A percentile compares a stretch with the other conserved stretches of the same genome.
Evolutionary conservation across 2,797 vertebrate genomes (phyloP).

Genomic region (Lacerta agilis): DNA sequence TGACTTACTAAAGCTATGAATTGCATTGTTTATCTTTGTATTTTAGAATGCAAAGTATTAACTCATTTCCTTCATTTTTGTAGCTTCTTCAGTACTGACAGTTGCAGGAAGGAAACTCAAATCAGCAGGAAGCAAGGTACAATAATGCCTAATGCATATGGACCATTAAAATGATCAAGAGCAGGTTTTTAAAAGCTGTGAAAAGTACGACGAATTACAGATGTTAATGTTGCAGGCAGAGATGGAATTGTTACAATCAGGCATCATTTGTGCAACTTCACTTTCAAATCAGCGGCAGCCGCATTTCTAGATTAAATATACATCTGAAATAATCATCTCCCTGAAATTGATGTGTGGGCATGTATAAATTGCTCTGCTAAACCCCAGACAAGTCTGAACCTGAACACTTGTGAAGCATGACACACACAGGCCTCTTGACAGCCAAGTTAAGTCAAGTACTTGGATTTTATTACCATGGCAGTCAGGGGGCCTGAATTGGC

Average conservation of each 20-base stretch:
- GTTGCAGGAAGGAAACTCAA: slow-evolving; percentile 15
- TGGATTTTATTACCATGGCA: slow-evolving; percentile 3
- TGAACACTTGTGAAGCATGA: slow-evolving; percentile 11
- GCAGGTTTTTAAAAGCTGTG: slow-evolving; percentile 38
- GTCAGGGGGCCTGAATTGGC: neutral
- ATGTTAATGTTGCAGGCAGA: slow-evolving; percentile 39
- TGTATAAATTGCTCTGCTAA: slow-evolving; percentile 51
- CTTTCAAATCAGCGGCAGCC: slow-evolving; percentile 34
- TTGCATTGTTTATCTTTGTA: slow-evolving; percentile 16
- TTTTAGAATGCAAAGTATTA: slow-evolving; percentile 18
- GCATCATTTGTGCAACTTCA: slow-evolving; percentile 37
- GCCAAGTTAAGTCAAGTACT: slow-evolving; percentile 5
- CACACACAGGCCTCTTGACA: neutral
- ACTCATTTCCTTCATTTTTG: slow-evolving; percentile 29
- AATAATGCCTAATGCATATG: neutral
- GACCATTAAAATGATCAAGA: slow-evolving; percentile 31
- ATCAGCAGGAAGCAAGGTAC: slow-evolving; percentile 28
- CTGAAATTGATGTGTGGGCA: slow-evolving; percentile 28
- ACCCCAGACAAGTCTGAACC: slow-evolving; percentile 23
- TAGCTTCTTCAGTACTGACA: slow-evolving; percentile 24
- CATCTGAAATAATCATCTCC: slow-evolving; percentile 30
- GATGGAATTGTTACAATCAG: slow-evolving; percentile 50
- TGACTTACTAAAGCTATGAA: neutral
- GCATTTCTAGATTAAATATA: slow-evolving; percentile 45
- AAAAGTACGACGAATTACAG: slow-evolving; percentile 23